Conservation (phyloP, 37 sponge, comb jelly and placozoan genomes). For the Hormiphora californensis region DNA sequence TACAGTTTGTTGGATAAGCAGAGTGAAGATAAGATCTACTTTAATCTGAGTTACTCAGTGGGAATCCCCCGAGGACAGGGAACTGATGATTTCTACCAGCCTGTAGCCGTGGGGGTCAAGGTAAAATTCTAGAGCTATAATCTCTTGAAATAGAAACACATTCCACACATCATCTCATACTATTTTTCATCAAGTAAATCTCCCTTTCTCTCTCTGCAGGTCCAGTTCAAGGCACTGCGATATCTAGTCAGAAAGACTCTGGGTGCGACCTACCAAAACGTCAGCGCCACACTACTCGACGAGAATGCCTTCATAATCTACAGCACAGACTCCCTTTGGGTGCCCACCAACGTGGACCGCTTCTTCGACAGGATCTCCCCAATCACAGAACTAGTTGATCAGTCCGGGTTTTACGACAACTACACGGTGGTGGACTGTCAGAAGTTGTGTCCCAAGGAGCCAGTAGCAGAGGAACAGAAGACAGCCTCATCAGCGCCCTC, state of each 20-base stretch:
- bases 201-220: background rate
- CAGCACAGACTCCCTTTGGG: background rate
- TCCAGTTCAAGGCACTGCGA: conserved; percentile 5
- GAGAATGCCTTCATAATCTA: conserved; percentile 25
- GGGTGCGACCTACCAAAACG: background rate
- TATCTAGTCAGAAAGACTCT: background rate
- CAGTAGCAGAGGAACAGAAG: background rate
- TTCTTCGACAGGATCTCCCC: background rate
- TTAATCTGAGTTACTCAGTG: conserved; percentile 15
- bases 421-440: conserved; percentile 37
- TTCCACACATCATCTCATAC: background rate
- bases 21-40: background rate
- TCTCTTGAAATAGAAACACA: background rate
- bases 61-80: background rate
- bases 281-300: background rate
- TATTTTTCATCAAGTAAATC: background rate
- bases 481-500: no score
- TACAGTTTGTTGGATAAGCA: background rate
- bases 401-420: background rate
- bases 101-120: conserved; percentile 2
- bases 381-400: background rate
- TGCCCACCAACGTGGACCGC: background rate
- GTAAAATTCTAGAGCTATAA: background rate
- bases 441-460: conserved; percentile 1
- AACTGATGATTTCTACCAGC: background rate